Base-by-base conservation (phyloP, 35 echinoderm and acorn worm genomes). In the Hemicentrotus pulcherrimus region DNA sequence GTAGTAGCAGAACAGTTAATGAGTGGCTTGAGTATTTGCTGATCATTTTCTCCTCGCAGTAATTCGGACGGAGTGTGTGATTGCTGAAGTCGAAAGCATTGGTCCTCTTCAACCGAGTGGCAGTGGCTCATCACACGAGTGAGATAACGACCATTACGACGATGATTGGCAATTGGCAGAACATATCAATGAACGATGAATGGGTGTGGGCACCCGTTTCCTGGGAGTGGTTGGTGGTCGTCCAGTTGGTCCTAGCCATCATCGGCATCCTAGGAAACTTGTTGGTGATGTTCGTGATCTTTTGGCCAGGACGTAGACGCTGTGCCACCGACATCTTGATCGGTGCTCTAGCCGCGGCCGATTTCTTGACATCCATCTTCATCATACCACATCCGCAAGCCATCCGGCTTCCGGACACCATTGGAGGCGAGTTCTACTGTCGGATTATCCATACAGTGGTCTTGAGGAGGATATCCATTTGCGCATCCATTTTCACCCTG, bases 311-410 rank as follows among this genome's bases (percentile, higher is more conserved):
- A 19, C 95, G 87, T 5, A 32, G 92, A 50, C 94, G 94, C 24
- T 97, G 88, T 52, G 95, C 96, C 47, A 97, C 98, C 4, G 95
- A 97, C 59, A 95, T 88, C 32, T 96, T 99, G 61, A 97, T 99
- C 22, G 86, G 97, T n/a, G 94, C 95, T 85, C 32, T 99, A n/a
- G 98, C 96, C 6, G 86, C 88, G 10, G 98, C 98, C 12, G 98
- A 99, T 91, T 93, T 97, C n/a, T 85, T 99, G 0, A 96, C 96
- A 0, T 99, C 98, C 11, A 60, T 97, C 16, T 86, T 92, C 7
- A 89, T 99, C 61, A 99, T 99, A 88, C 98, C 98, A 3, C 14
- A 95, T 46, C 98, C 97, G 0, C 48, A 87, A 31, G 41, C 86
- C 31, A 60, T 30, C 18, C 78, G 90, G n/a, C 87, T 95, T 12